phyloP scores from a whole-genome alignment of 2,797 vertebrate species.

The Sebastes matsubarae region DNA sequence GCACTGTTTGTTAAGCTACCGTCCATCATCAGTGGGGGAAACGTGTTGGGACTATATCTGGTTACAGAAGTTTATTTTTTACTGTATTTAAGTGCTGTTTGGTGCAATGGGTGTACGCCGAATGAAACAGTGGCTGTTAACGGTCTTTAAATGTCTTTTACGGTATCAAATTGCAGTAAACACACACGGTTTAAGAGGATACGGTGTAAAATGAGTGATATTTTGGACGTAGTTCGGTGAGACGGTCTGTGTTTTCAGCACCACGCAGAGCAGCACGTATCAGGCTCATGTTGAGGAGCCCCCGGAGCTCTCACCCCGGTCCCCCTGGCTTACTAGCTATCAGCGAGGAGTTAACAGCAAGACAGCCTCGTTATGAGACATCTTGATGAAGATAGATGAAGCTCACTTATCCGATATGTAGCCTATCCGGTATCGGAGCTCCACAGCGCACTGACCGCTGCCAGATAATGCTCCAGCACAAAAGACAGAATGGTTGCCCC shows the following conservation, averaged over 20 bases:
- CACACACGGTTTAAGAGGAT: neutral
- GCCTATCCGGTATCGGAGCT: neutral
- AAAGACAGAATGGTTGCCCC: slow-evolving; percentile 68
- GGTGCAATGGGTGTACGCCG: slow-evolving; percentile 3
- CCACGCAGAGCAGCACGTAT: neutral
- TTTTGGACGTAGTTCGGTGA: neutral
- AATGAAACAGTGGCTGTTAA: neutral
- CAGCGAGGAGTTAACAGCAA: slow-evolving; percentile 19
- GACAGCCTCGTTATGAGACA: slow-evolving; percentile 22
- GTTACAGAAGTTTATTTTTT: slow-evolving; percentile 9
- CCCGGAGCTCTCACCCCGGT: slow-evolving; percentile 14
- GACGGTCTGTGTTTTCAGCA: neutral
- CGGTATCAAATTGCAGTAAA: fast-evolving
- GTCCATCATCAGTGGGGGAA: neutral
- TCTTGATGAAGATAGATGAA: neutral
- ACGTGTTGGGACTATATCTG: neutral
- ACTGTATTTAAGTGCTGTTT: neutral
- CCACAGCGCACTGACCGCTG: slow-evolving; percentile 33
- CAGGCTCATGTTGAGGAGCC: neutral
- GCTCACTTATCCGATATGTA: neutral
- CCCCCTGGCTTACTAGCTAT: neutral
- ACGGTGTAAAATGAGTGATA: fast-evolving
- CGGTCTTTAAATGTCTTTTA: neutral
- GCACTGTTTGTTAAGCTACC: neutral
- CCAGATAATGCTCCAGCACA: slow-evolving; percentile 66